Evolutionary conservation across 1,140 invertebrate species (phyloP).

Genomic region (Drosophila quadrilineata): DNA sequence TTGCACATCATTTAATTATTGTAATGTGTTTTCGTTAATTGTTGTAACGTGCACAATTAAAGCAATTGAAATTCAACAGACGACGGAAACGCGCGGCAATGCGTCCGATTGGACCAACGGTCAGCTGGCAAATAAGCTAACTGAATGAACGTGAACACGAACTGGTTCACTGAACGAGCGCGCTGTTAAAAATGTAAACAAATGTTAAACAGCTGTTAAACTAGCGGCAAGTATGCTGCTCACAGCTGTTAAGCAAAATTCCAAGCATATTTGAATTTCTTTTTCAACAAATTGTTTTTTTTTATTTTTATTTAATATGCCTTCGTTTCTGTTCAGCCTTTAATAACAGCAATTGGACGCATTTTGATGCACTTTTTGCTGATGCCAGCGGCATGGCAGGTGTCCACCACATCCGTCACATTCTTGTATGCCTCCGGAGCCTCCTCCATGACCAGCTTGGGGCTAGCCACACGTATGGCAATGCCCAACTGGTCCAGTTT

Average conservation of each 20-base stretch:
- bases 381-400: slow-evolving; percentile 98
- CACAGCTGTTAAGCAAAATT: too few relatives aligned
- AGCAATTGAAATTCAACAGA: slow-evolving; percentile 32
- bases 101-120: slow-evolving; percentile 3
- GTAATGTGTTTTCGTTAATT: slow-evolving; percentile 29
- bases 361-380: slow-evolving; percentile 99
- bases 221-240: not conserved
- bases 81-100: slow-evolving; percentile 3
- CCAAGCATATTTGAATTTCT: too few relatives aligned
- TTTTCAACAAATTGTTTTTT: too few relatives aligned
- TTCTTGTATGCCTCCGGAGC: slow-evolving; percentile 99
- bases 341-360: slow-evolving; percentile 99
- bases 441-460: slow-evolving; percentile 99
- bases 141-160: not conserved
- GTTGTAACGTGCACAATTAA: slow-evolving; percentile 26
- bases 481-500: slow-evolving; percentile 94
- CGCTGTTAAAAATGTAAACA: slow-evolving; percentile 34
- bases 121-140: slow-evolving; percentile 18
- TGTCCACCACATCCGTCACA: slow-evolving; percentile 99
- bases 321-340: slow-evolving; percentile 87
- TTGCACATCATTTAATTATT: slow-evolving; percentile 15
- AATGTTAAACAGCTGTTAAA: slow-evolving; percentile 3
- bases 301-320: too few relatives aligned
- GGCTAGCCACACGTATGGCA: slow-evolving; percentile 97
- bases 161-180: slow-evolving; percentile 5